A percentile compares a stretch with the other conserved stretches of the same genome.
Evolutionary conservation across 2,797 vertebrate genomes (phyloP).

Genomic region (Galagoides demidoff): DNA sequence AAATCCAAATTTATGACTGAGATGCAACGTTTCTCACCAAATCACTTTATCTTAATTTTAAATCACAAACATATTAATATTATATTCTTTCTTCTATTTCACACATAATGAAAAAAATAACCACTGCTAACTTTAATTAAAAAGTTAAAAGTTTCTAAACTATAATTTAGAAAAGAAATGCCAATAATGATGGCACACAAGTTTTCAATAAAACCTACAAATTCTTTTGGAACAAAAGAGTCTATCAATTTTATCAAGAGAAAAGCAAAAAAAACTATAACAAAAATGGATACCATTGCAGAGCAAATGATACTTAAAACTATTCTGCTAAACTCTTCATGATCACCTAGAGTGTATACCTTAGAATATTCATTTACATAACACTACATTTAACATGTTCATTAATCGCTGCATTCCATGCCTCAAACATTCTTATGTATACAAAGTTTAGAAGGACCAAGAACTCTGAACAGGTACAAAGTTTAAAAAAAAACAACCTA

Average conservation of each 20-base stretch:
- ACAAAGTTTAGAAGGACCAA: conserved; percentile 48
- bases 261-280: neutral
- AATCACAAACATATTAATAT: neutral
- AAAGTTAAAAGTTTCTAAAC: neutral
- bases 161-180: neutral
- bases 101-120: conserved; percentile 6
- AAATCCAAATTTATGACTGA: conserved; percentile 40
- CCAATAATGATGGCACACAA: neutral
- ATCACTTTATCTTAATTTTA: conserved; percentile 22
- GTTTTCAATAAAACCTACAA: conserved; percentile 43
- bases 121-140: conserved; percentile 1
- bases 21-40: conserved; percentile 2
- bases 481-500: neutral
- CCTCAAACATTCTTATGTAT: conserved; percentile 43
- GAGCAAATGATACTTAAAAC: neutral
- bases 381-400: conserved; percentile 21
- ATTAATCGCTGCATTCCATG: neutral
- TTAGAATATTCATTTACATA: neutral
- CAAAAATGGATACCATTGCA: neutral
- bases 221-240: neutral
- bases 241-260: neutral
- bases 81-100: neutral
- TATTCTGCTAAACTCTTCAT: neutral
- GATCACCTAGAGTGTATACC: neutral
- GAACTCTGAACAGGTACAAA: neutral